These are phyloP conservation scores for Macrochelys suwanniensis DNA, from an alignment of 2,797 vertebrate species.

Conservation along the genomic window DNA sequence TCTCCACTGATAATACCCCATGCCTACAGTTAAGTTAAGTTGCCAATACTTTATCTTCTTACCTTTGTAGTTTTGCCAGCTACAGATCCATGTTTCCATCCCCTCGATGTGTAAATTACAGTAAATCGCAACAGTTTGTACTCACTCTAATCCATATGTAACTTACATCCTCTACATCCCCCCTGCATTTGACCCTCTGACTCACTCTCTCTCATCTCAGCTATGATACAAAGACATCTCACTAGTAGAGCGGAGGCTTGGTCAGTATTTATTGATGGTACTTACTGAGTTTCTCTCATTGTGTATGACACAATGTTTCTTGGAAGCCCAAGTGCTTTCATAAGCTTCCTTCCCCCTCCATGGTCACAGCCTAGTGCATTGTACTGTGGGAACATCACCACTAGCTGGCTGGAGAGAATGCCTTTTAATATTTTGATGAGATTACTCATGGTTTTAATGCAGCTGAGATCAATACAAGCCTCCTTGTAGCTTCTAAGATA, in stretches of 20 bases:
- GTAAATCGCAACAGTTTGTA: background rate
- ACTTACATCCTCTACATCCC: background rate
- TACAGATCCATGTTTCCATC: background rate
- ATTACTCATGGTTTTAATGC: background rate
- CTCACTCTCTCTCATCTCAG: background rate
- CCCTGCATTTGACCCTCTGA: too few species aligned
- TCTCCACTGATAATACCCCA: background rate
- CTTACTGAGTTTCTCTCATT: background rate
- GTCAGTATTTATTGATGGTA: background rate
- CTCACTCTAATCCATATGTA: background rate
- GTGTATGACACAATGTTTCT: background rate
- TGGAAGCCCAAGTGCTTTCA: background rate
- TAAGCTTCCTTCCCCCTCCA: background rate
- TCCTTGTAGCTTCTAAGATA: background rate
- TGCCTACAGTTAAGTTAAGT: background rate
- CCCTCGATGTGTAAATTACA: background rate
- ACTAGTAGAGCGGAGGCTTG: background rate
- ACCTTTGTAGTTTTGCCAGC: background rate
- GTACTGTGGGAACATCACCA: background rate
- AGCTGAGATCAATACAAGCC: background rate
- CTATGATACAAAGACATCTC: background rate
- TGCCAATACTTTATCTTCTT: background rate
- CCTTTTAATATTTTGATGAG: background rate
- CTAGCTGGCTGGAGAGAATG: background rate
- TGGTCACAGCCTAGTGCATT: background rate